These are phyloP conservation scores for Brachionus calyciflorus DNA, from an alignment of 1,140 invertebrate genomes.

Conservation along the genomic window DNA sequence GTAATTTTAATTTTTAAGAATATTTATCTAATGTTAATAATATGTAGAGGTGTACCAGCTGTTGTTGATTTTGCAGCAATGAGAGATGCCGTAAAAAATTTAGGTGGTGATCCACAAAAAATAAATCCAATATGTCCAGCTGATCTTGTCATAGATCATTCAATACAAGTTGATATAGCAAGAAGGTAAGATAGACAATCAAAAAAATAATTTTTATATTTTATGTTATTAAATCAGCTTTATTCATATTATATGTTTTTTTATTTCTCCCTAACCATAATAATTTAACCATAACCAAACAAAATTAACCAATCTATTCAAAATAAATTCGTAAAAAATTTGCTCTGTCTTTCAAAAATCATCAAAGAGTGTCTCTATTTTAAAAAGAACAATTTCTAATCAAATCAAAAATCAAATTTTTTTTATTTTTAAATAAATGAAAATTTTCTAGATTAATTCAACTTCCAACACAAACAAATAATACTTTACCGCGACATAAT, in stretches of 20 bases:
- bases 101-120: slow-evolving; percentile 82
- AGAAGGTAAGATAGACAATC: slow-evolving; percentile 69
- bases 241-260: neutral
- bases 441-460: slow-evolving; percentile 37
- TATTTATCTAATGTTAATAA: neutral
- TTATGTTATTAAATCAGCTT: neutral
- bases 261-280: no score
- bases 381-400: no score
- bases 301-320: no score
- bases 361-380: no score
- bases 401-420: neutral
- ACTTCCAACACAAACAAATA: neutral
- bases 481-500: neutral
- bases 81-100: slow-evolving; percentile 83
- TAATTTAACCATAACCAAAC: no score
- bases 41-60: slow-evolving; percentile 84
- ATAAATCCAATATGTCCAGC: slow-evolving; percentile 96
- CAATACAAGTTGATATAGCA: slow-evolving; percentile 90
- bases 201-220: neutral
- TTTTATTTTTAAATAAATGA: neutral
- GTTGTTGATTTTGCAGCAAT: slow-evolving; percentile 98
- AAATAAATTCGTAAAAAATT: no score
- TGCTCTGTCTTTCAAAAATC: no score
- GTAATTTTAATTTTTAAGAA: neutral
- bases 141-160: slow-evolving; percentile 96